Evolutionary conservation across 2,797 vertebrate species (phyloP).

Genomic region (Epinephelus awoara): DNA sequence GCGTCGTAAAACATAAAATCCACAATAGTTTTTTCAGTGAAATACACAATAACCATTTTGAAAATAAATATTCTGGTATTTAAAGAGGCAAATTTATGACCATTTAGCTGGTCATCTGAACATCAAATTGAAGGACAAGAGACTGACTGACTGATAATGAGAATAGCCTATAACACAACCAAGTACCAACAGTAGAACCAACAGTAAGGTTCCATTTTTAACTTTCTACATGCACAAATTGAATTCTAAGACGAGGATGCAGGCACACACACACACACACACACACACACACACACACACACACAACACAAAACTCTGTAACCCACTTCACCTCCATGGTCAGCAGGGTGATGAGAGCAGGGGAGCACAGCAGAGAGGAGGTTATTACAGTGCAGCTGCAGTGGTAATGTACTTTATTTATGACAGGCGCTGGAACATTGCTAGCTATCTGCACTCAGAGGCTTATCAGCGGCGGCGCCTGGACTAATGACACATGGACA

Average conservation of each 20-base stretch:
- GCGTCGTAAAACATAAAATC: not conserved
- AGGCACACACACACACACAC: not conserved
- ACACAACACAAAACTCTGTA: conserved; percentile 3
- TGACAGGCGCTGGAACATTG: conserved; percentile 59
- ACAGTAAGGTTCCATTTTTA: conserved; percentile 19
- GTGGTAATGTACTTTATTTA: conserved; percentile 71
- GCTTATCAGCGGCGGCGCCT: conserved; percentile 53
- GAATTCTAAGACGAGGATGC: conserved; percentile 7
- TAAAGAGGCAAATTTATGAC: not conserved
- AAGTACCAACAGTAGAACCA: conserved; percentile 2
- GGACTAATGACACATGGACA: conserved; percentile 64
- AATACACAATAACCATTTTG: not conserved
- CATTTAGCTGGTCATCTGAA: conserved; percentile 4
- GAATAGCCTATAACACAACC: conserved; percentile 6
- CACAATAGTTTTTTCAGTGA: not conserved
- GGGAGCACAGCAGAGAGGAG: conserved; percentile 45
- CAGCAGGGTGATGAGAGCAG: conserved; percentile 54
- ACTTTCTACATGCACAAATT: conserved; percentile 12
- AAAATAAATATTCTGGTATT: conserved; percentile 1
- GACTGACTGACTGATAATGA: conserved; percentile 17
- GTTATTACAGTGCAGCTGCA: conserved; percentile 61
- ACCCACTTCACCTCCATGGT: conserved; percentile 48
- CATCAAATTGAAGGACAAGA: conserved; percentile 15
- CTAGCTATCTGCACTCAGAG: conserved; percentile 54
- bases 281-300: conserved; percentile 1